Conservation (phyloP, 2,113 vertebrate species). For the Gavialis gangeticus region DNA sequence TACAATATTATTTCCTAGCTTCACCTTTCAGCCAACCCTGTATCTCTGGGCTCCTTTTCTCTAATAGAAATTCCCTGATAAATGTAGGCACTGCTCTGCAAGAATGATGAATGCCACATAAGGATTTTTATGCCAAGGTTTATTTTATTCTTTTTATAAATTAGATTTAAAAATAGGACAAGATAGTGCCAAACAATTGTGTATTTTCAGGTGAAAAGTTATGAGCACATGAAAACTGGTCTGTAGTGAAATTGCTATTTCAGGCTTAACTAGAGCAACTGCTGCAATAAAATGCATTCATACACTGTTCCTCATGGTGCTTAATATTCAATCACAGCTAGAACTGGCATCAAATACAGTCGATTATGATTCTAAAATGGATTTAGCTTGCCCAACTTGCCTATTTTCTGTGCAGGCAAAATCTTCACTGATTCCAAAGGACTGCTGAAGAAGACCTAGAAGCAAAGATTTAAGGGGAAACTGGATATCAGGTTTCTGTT, state of each 20-base stretch:
- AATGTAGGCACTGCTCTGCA: background rate
- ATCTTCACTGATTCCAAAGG: too few relatives aligned
- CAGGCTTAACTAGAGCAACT: conserved; percentile 14
- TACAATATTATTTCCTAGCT: rapidly evolving
- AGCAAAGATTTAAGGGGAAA: too few relatives aligned
- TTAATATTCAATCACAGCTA: background rate
- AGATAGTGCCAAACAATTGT: background rate
- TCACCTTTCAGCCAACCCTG: background rate
- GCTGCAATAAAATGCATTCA: background rate
- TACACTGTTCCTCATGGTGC: background rate
- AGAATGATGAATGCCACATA: background rate
- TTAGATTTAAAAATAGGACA: conserved; percentile 30
- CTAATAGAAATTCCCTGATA: background rate
- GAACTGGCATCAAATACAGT: background rate
- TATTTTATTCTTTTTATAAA: conserved; percentile 28
- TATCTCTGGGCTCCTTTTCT: background rate
- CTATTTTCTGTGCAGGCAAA: too few relatives aligned
- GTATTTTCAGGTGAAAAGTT: background rate
- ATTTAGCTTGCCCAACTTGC: background rate
- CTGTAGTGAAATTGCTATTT: background rate
- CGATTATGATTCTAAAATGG: background rate
- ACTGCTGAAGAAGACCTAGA: too few relatives aligned
- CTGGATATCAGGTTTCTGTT: too few relatives aligned
- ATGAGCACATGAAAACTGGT: background rate
- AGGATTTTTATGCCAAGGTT: background rate